Evolutionary conservation across 2,113 vertebrate species (phyloP).

Genomic region (Sporophila hypoxantha): DNA sequence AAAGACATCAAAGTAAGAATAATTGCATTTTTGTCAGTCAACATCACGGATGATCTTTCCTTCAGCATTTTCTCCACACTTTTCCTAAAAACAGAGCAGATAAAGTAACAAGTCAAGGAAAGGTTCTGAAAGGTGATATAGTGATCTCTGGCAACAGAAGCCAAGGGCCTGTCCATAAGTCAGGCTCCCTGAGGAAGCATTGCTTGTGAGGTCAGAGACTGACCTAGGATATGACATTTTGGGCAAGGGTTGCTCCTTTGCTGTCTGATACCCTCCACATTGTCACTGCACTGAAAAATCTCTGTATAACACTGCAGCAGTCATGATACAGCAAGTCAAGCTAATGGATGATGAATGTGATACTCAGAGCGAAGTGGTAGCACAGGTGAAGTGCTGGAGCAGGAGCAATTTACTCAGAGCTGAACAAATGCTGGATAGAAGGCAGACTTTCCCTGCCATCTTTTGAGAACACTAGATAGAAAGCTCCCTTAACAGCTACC

Average conservation of each 20-base stretch:
- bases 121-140: neutral
- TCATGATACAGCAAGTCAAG: neutral
- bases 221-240: neutral
- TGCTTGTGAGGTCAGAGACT: neutral
- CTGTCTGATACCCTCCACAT: neutral
- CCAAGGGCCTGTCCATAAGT: neutral
- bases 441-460: neutral
- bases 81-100: neutral
- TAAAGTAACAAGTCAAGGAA: neutral
- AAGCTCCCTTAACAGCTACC: neutral
- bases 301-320: neutral
- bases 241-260: neutral
- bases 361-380: neutral
- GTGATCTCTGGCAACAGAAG: neutral
- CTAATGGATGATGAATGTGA: neutral
- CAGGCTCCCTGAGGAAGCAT: neutral
- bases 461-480: neutral
- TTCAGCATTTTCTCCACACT: neutral
- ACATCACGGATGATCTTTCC: neutral
- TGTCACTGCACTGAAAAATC: neutral
- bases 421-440: neutral
- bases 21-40: neutral
- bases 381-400: conserved; percentile 16
- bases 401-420: conserved; percentile 18
- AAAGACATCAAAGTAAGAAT: neutral